These are phyloP conservation scores for Tursiops truncatus DNA, from an alignment of 2,113 vertebrate species.

Conservation along the genomic window DNA sequence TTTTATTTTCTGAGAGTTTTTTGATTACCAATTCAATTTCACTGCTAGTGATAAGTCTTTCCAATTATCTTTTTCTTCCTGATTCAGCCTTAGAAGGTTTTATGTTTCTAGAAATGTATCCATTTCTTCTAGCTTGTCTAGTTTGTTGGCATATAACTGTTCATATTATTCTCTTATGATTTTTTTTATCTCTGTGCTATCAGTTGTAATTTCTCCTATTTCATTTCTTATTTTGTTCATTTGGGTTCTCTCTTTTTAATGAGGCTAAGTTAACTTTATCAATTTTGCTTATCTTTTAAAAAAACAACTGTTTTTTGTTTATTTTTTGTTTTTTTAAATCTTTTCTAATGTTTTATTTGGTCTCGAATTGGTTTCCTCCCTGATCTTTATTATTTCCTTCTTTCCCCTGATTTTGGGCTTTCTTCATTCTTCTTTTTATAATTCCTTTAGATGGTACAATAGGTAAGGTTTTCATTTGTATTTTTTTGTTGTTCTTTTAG, in stretches of 20 bases:
- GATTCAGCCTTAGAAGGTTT: not conserved
- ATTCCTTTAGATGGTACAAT: not conserved
- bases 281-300: not conserved
- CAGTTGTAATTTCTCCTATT: not conserved
- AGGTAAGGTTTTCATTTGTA: not conserved
- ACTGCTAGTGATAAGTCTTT: not conserved
- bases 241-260: not conserved
- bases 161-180: not conserved
- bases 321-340: not conserved
- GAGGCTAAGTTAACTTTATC: not conserved
- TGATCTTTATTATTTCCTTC: not conserved
- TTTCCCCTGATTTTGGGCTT: not conserved
- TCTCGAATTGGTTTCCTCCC: not conserved
- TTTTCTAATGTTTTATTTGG: not conserved
- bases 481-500: not conserved
- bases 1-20: not conserved
- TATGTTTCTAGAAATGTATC: not conserved
- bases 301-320: not conserved
- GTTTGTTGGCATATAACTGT: not conserved
- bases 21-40: not conserved
- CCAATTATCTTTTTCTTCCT: not conserved
- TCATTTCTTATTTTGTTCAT: not conserved
- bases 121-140: not conserved
- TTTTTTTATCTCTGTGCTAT: not conserved
- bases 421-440: not conserved